A percentile compares a stretch with the other conserved stretches of the same genome.
phyloP scores from a whole-genome alignment of 2,888 invertebrate species.

The Tiphia femorata region DNA sequence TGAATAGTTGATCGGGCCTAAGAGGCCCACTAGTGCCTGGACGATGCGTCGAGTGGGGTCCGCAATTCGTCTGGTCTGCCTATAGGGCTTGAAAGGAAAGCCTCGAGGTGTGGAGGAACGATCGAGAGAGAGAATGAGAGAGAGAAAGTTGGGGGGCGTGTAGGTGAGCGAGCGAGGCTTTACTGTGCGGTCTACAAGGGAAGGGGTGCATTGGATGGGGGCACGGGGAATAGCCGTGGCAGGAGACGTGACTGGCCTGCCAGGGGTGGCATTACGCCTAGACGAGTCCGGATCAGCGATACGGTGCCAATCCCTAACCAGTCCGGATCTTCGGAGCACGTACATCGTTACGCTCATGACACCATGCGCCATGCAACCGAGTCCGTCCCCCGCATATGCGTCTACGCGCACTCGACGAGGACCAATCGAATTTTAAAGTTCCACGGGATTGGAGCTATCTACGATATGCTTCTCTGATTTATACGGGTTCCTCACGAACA shows the following conservation, averaged over 20 bases:
- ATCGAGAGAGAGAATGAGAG: neutral
- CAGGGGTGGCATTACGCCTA: constrained; percentile 58
- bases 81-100: no score
- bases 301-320: constrained; percentile 59
- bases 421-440: constrained; percentile 25
- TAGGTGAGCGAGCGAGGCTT: constrained; percentile 30
- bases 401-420: constrained; percentile 24
- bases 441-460: no score
- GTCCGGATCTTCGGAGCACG: constrained; percentile 44
- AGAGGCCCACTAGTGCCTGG: constrained; percentile 45
- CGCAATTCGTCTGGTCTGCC: constrained; percentile 42
- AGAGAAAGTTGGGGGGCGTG: no score
- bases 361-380: constrained; percentile 40
- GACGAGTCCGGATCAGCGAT: constrained; percentile 61
- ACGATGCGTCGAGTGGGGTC: constrained; percentile 41
- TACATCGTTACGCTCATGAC: constrained; percentile 54
- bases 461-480: no score
- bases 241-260: constrained; percentile 61
- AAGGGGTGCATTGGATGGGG: constrained; percentile 30
- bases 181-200: constrained; percentile 37
- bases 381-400: constrained; percentile 39
- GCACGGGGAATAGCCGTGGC: constrained; percentile 52
- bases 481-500: no score
- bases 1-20: constrained; percentile 55
- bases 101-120: no score